Base-by-base conservation (phyloP, 2,888 invertebrate species). In the Ochlodes sylvanus region DNA sequence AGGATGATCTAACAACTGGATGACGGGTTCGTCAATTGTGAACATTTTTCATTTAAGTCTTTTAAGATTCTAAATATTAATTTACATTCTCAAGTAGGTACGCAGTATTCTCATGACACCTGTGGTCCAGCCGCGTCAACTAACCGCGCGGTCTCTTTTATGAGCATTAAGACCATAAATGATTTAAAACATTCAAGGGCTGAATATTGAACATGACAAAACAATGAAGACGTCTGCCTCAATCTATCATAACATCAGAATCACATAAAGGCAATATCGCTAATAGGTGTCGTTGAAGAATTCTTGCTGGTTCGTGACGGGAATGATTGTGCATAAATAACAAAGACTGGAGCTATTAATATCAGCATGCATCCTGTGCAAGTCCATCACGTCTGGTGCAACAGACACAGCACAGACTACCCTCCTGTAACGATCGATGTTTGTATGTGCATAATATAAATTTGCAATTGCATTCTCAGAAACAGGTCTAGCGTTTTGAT, bases 401-500 rank as follows among this genome's bases (percentile, higher is more conserved):
- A 63, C 68, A 72, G 72, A 72, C 72, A 44, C 58, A 44, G 41
- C n/a, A 57, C 65, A 72, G 73, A 72, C 71, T 52, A 50, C 67
- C 63, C 44, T 32, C 7, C 38, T 19, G 10, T 1, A 21, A 60
- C 21, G 21, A 42, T 42, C 42, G 42, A 32, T 47, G 60, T 60
- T 27, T 34, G 60, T 54, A 44, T 44, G 54, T 32, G 32, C 54
- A 32, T 60, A 32, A 42, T 60, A 42, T 50, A 58, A 57, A 54
- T 50, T 63, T 47, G 34, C 44, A 21, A 65, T 47, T 41, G 50
- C 15, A 38, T 57, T 47, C 64, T 34, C 7, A n/a, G 64, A 64
- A 64, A 62, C 19, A 54, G 32, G 54, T 54, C 54, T 54, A 54
- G 54, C 54, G 54, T 54, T 38, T 54, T 32, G 54, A 54, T 54